Evolutionary conservation across 2,113 vertebrate genomes (phyloP), one percentile per base, ranked within the genome.

Genomic region (Colinus virginianus): DNA sequence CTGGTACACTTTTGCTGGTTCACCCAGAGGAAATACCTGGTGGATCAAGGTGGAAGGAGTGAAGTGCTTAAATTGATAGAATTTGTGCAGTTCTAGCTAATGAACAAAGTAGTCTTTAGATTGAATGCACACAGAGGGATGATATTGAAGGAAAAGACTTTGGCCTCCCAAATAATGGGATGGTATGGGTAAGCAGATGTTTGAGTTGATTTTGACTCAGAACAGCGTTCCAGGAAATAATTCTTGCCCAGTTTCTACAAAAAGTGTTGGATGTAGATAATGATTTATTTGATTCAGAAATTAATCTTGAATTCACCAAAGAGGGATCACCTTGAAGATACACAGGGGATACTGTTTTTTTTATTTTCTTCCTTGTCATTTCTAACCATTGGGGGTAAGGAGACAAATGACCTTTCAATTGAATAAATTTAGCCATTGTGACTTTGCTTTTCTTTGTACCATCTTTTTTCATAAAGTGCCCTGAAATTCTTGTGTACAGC

Each of bases 151-250:
- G 4, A 69, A 87, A 77, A 40, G 3, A 30, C 6, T 2, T 42
- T 66, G 15, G 1, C 68, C 71, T 79, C 26, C 21, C 34, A 76
- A 76, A 59, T 12, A 1, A 0, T 36, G 11, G 9, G 13, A 55
- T 84, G 64, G 4, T 30, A 11, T 6, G 3, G 32, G 13, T 19
- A 63, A 28, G 5, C 10, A 62, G 32, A 43, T 15, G 2, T 58
- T 56, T 89, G 23, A 11, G 16, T 10, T 49, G 25, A 80, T 64
- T 58, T 64, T 53, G 3, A 62, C 83, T 69, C n/a, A 79, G 40
- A 69, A 42, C 2, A 58, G 9, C 18, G 4, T 40, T 80, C 26
- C 1, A 0, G 10, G 15, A 0, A 1, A 8, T 28, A 19, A 6
- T 7, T 63, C 59, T 77, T 58, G 8, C 6, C 36, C 18, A 14